Evolutionary conservation across 2,888 invertebrate genomes (phyloP), one percentile per base, ranked within the genome.

Genomic region (Drosophila tripunctata): DNA sequence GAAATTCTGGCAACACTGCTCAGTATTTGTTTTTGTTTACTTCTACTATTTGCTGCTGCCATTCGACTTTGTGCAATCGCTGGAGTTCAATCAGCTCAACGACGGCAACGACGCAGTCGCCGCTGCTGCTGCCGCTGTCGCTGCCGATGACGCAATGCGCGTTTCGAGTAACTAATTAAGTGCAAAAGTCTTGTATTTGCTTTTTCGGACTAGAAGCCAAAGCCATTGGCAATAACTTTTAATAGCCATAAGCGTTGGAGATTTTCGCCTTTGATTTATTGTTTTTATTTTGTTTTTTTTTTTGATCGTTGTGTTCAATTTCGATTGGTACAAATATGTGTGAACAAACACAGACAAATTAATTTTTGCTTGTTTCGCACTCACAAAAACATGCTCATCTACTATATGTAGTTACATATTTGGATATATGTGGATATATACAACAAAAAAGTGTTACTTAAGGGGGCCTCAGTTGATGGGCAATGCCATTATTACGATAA

Each of bases 141-240:
- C 10, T 50, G 51, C 38, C 56, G 50, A 68, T 84, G 82, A 74
- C 75, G 75, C 71, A 88, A 88, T 74, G 66, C 57, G 79, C 75
- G 77, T 75, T 80, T 82, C 71, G 65, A 75, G 75, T 67, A 83
- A 76, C 82, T 78, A 87, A 87, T 81, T 80, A 78, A 81, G 77
- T 83, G 81, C 75, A 70, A 83, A 84, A 67, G 48, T 67, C 61
- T 71, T 63, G 78, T 75, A 52, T 74, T 75, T 79, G 73, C 69
- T 77, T 76, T 82, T 24, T 27, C 27, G 27, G 73, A 43, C 70
- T 58, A 70, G 67, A 73, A 66, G 44, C 71, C 30, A 21, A 36
- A 24, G 33, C 33, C 30, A 51, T 50, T 64, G 47, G 63, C 70
- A 52, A 58, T 52, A 60, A 56, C 12, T 45, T 63, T 56, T 68